phyloP scores from a whole-genome alignment of 2,888 invertebrate genomes.

The Theretra japonica region DNA sequence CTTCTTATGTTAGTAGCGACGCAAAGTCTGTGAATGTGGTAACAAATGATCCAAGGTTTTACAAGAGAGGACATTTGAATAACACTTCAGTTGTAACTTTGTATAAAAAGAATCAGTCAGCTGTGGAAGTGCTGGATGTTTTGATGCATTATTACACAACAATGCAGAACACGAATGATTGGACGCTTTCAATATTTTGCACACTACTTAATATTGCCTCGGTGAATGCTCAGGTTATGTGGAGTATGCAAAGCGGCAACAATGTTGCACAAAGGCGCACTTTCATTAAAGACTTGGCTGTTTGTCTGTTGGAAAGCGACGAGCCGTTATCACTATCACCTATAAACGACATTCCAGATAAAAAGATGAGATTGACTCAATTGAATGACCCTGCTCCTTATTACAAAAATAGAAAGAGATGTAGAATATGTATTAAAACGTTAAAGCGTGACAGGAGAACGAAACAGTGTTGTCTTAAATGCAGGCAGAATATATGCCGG shows the following conservation, averaged over 20 bases:
- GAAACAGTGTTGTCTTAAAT: slow-evolving; percentile 66
- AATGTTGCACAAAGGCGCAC: slow-evolving; percentile 58
- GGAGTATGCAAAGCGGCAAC: slow-evolving; percentile 59
- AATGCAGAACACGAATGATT: slow-evolving; percentile 74
- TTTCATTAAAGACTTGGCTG: slow-evolving; percentile 70
- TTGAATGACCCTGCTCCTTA: slow-evolving; percentile 39
- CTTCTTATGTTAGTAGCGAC: slow-evolving; percentile 66
- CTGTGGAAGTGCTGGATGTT: slow-evolving; percentile 73
- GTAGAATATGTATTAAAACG: slow-evolving; percentile 61
- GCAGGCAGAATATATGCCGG: slow-evolving; percentile 68
- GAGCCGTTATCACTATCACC: slow-evolving; percentile 44
- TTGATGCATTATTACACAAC: slow-evolving; percentile 78
- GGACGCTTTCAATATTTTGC: slow-evolving; percentile 74
- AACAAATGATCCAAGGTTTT: slow-evolving; percentile 70
- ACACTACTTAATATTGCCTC: slow-evolving; percentile 74
- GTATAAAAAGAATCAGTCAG: slow-evolving; percentile 71
- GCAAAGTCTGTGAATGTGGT: slow-evolving; percentile 66
- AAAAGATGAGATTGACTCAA: slow-evolving; percentile 42
- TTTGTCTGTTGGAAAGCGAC: slow-evolving; percentile 60
- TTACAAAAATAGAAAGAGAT: slow-evolving; percentile 59
- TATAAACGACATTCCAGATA: slow-evolving; percentile 35
- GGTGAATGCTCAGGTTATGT: slow-evolving; percentile 76
- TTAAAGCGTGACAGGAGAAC: slow-evolving; percentile 71
- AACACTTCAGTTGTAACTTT: slow-evolving; percentile 62
- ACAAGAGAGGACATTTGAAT: slow-evolving; percentile 61